Base-by-base conservation (phyloP, 2,113 vertebrate species). In the Upupa epops region DNA sequence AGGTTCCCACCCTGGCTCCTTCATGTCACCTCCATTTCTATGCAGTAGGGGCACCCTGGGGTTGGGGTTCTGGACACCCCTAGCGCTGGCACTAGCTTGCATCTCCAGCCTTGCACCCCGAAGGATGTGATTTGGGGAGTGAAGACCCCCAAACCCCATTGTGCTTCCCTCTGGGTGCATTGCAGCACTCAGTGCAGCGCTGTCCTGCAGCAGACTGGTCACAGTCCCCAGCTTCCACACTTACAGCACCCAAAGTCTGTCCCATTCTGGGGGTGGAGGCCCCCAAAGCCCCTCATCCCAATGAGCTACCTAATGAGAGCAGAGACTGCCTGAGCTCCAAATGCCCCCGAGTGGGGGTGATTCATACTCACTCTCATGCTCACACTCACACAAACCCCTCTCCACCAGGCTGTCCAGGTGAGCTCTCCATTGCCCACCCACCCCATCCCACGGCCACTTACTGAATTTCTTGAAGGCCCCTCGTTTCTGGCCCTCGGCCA, bases 401-500 rank as follows among this genome's bases (percentile, higher is more conserved):
- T 25, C 10, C 0, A 2, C 40, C 2, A 0, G 34, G 22, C 36
- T 55, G 34, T 7, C 42, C 68, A 90, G 79, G 77, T 54, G 52
- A 75, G 45, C 24, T 15, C 32, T 40, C 31, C 45, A 12, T 25
- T 9, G 1, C 29, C 86, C 8, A 2, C 22, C 17, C 49, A 1
- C 21, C 22, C 42, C 4, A 1, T 61, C 51, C 66, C 19, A 0
- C 1, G 1, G n/a, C 3, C 59, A 98, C 98, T 98, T 95, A 98
- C 98, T 98, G 95, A 98, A 97, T 95, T 97, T 98, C 63, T 80
- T 98, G 95, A 83, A 89, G 76, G 86, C 54, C 61, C 93, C 70
- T 83, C 94, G 97, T 95, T 91, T 98, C 94, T 97, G 89, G 45
- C 65, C 74, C 68, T 98, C 97, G 0, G 94, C 97, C 98, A 98